Base-by-base conservation (phyloP, 2,888 invertebrate genomes). In the Machimus rusticus region DNA sequence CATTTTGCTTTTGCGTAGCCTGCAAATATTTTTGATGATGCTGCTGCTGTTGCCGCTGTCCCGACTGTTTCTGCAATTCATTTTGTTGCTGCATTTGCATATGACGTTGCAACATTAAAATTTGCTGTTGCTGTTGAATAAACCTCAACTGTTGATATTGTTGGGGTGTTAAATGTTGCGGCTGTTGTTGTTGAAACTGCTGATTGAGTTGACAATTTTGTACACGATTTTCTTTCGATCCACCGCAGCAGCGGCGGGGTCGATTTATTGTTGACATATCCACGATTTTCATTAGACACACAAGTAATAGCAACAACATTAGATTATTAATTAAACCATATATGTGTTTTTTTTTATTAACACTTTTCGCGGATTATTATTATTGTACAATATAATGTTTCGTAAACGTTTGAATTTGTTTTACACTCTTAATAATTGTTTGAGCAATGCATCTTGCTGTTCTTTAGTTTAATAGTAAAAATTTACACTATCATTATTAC, bases 111-210 rank as follows among this genome's bases (percentile, higher is more conserved):
- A 93, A 90, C 51, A 91, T 91, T 89, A 93, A 91, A 88, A 92
- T 91, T 88, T 93, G 92, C 87, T 93, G 92, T 89, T 92, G 90
- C 39, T 91, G 91, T 88, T 92, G 55, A 19, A 57, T 93, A 86
- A 92, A 92, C 87, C 93, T 93, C 84, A 95, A 91, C 66, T 66
- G 66, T 66, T 66, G 66, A 23, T 66, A 66, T 66, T 66, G 66
- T 66, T 66, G 66, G 2, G 66, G 28, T 66, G 66, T 66, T 4
- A 66, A 19, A 66, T 66, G 66, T 66, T 66, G 66, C 19, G 19
- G 57, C 6, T 23, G 66, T 90, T 66, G 28, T 90, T 95, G 91
- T 89, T 92, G 95, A 89, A 95, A 94, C 90, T 95, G 95, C 90
- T 95, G 95, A 90, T 96, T 89, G 43, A 76, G 81, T 84, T 89